Conservation (phyloP, 2,888 invertebrate species). For the Pollenia angustigena region DNA sequence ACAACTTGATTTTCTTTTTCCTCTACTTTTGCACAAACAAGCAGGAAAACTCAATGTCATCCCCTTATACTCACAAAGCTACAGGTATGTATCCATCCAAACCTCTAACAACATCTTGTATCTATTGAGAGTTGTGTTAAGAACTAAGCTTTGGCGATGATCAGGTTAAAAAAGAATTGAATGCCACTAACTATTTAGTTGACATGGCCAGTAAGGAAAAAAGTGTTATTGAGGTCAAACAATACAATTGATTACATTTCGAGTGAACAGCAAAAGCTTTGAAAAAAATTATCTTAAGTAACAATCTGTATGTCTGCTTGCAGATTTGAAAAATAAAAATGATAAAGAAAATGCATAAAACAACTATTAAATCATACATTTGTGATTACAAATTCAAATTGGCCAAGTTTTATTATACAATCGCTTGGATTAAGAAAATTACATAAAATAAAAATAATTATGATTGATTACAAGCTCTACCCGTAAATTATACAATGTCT, state of each 20-base stretch:
- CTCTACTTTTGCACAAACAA: constrained; percentile 8
- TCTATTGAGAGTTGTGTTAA: constrained; percentile 22
- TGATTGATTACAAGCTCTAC: constrained; percentile 2
- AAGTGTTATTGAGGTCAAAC: constrained; percentile 48
- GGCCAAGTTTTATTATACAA: constrained; percentile 54
- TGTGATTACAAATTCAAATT: constrained; percentile 65
- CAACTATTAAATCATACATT: constrained; percentile 55
- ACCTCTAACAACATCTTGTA: not conserved
- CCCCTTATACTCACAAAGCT: not conserved
- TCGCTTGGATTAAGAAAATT: constrained; percentile 1
- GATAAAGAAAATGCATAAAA: constrained; percentile 41
- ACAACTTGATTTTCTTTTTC: constrained; percentile 52
- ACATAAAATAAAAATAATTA: constrained; percentile 28
- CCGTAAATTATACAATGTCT: constrained; percentile 26
- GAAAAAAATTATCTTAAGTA: constrained; percentile 31
- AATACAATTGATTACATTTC: not conserved
- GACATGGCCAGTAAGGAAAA: constrained; percentile 47
- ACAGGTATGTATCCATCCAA: not conserved
- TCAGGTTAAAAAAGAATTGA: constrained; percentile 25
- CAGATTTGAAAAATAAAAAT: not conserved
- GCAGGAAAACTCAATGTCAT: constrained; percentile 1
- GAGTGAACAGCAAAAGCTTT: not conserved
- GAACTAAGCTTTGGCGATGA: constrained; percentile 14
- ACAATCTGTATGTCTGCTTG: not conserved
- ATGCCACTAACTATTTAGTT: constrained; percentile 21